Evolutionary conservation across 1,140 invertebrate genomes (phyloP).

Genomic region (Phenacoccus solenopsis): DNA sequence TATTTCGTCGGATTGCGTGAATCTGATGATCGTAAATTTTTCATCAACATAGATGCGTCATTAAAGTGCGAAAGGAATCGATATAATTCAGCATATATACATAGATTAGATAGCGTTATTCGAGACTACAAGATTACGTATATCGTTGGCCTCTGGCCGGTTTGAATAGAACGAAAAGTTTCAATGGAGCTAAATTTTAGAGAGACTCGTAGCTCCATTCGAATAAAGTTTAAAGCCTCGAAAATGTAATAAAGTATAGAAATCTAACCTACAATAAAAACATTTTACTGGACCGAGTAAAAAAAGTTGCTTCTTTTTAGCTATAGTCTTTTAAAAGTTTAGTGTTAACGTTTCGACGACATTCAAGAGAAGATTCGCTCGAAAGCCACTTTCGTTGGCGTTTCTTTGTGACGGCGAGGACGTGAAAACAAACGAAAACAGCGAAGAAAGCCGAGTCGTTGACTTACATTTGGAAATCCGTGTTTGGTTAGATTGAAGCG

Average conservation of each 20-base stretch:
- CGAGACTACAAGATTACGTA: too few species aligned
- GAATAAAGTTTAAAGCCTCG: not conserved
- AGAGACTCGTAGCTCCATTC: not conserved
- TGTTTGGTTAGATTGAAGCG: too few species aligned
- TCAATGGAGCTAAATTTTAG: not conserved
- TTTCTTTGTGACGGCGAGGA: not conserved
- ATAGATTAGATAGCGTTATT: too few species aligned
- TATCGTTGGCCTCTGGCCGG: too few species aligned
- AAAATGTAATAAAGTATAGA: not conserved
- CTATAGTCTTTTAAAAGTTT: not conserved
- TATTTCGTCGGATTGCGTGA: too few species aligned
- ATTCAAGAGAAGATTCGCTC: not conserved
- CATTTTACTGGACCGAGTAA: not conserved
- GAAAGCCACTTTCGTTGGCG: not conserved
- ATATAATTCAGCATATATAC: too few species aligned
- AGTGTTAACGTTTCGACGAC: not conserved
- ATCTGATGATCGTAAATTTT: too few species aligned
- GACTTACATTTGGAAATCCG: not conserved
- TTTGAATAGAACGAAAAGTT: too few species aligned
- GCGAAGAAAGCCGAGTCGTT: not conserved
- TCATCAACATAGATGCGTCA: too few species aligned
- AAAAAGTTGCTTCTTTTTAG: not conserved
- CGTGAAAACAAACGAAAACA: not conserved
- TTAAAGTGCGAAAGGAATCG: too few species aligned
- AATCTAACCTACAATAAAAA: conserved; percentile 3